Base-by-base conservation (phyloP, 2,888 invertebrate genomes). In the Ptychoptera albimana region DNA sequence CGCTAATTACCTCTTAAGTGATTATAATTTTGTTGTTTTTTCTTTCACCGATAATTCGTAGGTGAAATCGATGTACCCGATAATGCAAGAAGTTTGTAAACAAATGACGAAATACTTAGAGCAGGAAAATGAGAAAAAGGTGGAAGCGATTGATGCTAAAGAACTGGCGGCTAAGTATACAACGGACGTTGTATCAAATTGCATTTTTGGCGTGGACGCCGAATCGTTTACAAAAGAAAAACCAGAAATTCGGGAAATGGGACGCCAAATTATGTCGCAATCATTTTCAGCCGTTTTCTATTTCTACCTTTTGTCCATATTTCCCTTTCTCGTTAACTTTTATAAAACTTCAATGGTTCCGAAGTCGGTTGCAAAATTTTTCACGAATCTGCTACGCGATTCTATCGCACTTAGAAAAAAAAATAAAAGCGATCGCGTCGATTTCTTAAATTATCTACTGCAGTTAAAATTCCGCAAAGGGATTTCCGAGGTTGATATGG, bases 121-220 rank as follows among this genome's bases (percentile, higher is more conserved):
- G 2, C 13, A 44, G n/a, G 37, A 46, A 37, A 11, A 37, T 32
- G 2, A 12, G 8, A 40, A 43, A 37, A 32, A 43, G 11, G 10
- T 30, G 13, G 9, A 39, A 8, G 39, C 13, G 1, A 11, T 39
- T 2, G 39, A 39, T 30, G 39, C 12, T 32, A 48, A 31, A 35
- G 35, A 39, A 29, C 29, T 39, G 2, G n/a, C 39, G 29, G 37
- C 43, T 5, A 47, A 44, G 43, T 48, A 44, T 10, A 47, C 48
- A 8, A 44, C 43, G 3, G 47, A 50, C n/a, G 52, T 55, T 1
- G 55, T 63, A 46, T 54, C 54, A 1, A 60, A 57, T 39, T 56
- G 60, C 15, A 51, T 60, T 23, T 64, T 58, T 55, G 60, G 60
- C 39, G 53, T 63, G 2, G 58, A 62, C 41, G 57, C 55, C 1